phyloP scores from a whole-genome alignment of 2,113 vertebrate genomes.

The Silurus meridionalis region DNA sequence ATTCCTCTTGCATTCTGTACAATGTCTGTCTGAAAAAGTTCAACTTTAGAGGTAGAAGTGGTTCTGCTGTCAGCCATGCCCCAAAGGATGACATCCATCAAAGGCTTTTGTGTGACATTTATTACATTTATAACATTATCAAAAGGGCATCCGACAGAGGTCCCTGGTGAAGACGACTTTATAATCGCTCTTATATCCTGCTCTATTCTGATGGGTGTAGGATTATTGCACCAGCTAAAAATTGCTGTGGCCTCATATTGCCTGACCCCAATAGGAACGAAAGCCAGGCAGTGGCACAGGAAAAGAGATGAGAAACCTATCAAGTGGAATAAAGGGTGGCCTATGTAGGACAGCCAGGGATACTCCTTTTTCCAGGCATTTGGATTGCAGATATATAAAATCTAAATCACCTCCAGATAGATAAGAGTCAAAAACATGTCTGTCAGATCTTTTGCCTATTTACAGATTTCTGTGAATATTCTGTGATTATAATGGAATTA shows the following conservation, averaged over 20 bases:
- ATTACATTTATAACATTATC: conserved; percentile 53
- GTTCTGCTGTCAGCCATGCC: conserved; percentile 31
- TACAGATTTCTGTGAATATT: not conserved
- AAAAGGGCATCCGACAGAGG: conserved; percentile 49
- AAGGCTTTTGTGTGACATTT: conserved; percentile 43
- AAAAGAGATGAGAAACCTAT: conserved; percentile 31
- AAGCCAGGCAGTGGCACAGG: conserved; percentile 22
- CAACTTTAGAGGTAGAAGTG: conserved; percentile 37
- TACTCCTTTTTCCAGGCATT: conserved; percentile 30
- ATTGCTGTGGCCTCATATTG: conserved; percentile 38
- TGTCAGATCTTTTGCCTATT: conserved; percentile 14
- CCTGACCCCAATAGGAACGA: conserved; percentile 44
- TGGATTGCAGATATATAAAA: conserved; percentile 34
- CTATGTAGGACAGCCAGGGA: conserved; percentile 32
- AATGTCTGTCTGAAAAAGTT: conserved; percentile 28
- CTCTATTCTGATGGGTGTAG: conserved; percentile 33
- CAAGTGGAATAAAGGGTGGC: conserved; percentile 45
- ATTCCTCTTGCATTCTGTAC: conserved; percentile 15
- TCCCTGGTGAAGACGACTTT: conserved; percentile 35
- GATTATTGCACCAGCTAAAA: conserved; percentile 51
- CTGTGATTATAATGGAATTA: not conserved
- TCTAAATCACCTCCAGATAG: not conserved
- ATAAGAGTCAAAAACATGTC: not conserved
- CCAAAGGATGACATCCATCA: conserved; percentile 47
- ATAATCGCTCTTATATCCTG: conserved; percentile 33